Evolutionary conservation across 2,797 vertebrate genomes (phyloP), one percentile per base, ranked within the genome.

Genomic region (Girardinus metallicus): DNA sequence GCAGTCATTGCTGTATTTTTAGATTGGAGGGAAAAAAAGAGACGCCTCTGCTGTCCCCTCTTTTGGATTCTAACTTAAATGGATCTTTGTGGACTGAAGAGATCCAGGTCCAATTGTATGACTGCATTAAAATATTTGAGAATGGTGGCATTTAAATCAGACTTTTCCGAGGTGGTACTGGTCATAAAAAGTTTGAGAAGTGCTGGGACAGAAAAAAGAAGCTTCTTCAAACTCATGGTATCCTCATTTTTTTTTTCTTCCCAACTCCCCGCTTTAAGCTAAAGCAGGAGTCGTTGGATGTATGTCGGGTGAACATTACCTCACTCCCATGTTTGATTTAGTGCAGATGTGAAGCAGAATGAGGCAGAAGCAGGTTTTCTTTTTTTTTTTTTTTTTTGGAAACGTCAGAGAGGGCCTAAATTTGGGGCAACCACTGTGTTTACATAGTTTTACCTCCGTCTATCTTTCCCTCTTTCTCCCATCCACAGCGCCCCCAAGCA

Each of bases 201-300:
- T 16, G 26, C 23, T 46, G n/a, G 53, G 55, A 1, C 70, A 86
- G 90, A 95, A 94, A 85, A 80, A 88, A 91, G 88, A 91, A 95
- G 90, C 87, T 95, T 96, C 92, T 93, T 95, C 75, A 84, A 90
- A 89, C 90, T 96, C 89, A 93, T 95, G 93, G 91, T 94, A 94
- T 91, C 85, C 51, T 79, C 93, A 91, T 92, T 89, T 83, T 90
- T 93, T 92, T 91, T 94, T 94, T 91, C 93, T 94, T 91, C 93
- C 80, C 0, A 8, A 4, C 15, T 66, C 18, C 23, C 23, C 71
- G 87, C 89, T 91, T 92, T 94, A 94, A 96, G 92, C 93, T 96
- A 96, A 97, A 97, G 96, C 96, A 94, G 95, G 95, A 97, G 96
- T 96, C 95, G 92, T 92, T 94, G 97, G 96, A 95, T 94, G 91